Evolutionary conservation across 2,888 invertebrate genomes (phyloP).

Genomic region (Trissolcus brochymenae): DNA sequence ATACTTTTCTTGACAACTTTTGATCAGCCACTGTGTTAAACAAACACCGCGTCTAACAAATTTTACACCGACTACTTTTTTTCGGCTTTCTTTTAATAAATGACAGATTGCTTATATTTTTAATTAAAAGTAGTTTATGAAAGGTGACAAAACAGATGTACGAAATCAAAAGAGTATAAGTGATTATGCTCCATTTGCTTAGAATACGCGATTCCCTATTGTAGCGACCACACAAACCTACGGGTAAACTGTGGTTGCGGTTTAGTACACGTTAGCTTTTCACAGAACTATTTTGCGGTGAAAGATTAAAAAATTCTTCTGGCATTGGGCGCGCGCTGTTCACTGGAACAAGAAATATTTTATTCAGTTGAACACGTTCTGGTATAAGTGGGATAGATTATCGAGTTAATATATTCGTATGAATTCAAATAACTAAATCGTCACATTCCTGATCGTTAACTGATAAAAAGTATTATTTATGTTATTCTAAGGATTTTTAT

Average conservation of each 20-base stretch:
- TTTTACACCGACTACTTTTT: too few relatives aligned
- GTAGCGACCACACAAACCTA: constrained; percentile 53
- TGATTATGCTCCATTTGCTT: constrained; percentile 57
- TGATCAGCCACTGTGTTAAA: not conserved
- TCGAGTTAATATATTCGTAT: too few relatives aligned
- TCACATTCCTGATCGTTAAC: too few relatives aligned
- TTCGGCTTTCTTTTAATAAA: too few relatives aligned
- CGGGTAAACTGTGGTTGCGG: constrained; percentile 54
- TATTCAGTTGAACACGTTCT: constrained; percentile 43
- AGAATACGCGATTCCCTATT: constrained; percentile 57
- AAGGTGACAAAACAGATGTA: constrained; percentile 43
- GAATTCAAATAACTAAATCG: too few relatives aligned
- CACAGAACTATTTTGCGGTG: constrained; percentile 51
- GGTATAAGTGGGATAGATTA: too few relatives aligned
- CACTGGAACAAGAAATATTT: constrained; percentile 26
- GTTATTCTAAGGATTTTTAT: too few relatives aligned
- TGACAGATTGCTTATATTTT: too few relatives aligned
- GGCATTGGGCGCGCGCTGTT: constrained; percentile 44
- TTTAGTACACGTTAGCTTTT: constrained; percentile 50
- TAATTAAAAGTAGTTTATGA: constrained; percentile 18
- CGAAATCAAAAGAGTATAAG: constrained; percentile 43
- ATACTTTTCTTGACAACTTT: constrained; percentile 66
- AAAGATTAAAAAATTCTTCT: constrained; percentile 55
- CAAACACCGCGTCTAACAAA: not conserved
- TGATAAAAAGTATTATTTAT: too few relatives aligned